Conservation (phyloP, 1,140 invertebrate genomes). For the Penaeus vannamei region DNA sequence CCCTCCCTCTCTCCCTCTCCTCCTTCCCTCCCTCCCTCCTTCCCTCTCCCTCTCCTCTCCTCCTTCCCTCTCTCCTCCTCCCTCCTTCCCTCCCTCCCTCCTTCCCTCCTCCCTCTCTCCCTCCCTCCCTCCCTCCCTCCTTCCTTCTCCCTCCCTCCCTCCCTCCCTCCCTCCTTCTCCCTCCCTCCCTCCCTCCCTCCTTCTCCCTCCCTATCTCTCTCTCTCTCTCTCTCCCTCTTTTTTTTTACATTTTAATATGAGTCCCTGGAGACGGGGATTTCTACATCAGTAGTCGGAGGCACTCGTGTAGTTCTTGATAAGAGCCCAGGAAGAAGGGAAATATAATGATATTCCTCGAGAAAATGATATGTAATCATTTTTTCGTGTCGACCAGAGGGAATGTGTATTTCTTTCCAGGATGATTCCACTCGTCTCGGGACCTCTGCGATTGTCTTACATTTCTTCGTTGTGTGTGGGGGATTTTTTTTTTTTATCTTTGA, state of each 20-base stretch:
- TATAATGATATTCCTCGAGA: slow-evolving; percentile 40
- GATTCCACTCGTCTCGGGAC: no score
- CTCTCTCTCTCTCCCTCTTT: slow-evolving; percentile 1
- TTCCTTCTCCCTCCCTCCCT: background rate
- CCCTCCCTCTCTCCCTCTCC: background rate
- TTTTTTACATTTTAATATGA: slow-evolving; percentile 38
- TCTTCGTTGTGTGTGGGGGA: no score
- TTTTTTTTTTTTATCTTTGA: no score
- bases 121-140: background rate
- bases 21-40: background rate
- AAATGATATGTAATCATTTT: slow-evolving; percentile 47
- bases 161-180: background rate
- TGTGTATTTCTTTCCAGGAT: no score
- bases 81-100: background rate
- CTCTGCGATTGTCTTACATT: no score
- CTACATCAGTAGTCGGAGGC: slow-evolving; percentile 42
- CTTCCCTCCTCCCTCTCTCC: background rate
- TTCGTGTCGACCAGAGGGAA: background rate
- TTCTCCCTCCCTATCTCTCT: background rate
- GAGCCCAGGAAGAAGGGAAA: background rate
- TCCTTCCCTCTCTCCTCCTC: background rate
- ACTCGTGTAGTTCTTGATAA: slow-evolving; percentile 48
- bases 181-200: background rate
- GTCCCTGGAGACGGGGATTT: slow-evolving; percentile 30
- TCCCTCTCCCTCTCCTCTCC: no score